Evolutionary conservation across 2,888 invertebrate species (phyloP), one percentile per base, ranked within the genome.

Genomic region (Drosophila stalkeri): DNA sequence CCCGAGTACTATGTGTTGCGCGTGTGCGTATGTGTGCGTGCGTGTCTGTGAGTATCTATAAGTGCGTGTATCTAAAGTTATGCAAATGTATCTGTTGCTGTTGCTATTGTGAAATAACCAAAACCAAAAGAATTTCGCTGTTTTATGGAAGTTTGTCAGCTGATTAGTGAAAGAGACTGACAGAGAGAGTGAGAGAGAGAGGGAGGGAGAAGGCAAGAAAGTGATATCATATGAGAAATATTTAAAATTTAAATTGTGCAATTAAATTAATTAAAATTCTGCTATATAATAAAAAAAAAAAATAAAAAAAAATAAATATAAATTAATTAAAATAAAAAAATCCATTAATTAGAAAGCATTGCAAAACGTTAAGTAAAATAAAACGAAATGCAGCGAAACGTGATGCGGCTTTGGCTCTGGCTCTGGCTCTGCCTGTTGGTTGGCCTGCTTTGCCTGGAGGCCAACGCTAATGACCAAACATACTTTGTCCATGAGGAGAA

Each of bases 391-490:
- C 71, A 66, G 47, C 27, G 47, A 35, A 73, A 64, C 43, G 33
- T 69, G 14, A 35, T 55, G 65, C 63, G 54, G 54, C 54, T 51
- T 12, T 41, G 54, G 54, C 23, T 14, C 35, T 55, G 39, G 56
- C 23, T 14, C 14, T n/a, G 23, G 8, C 33, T 60, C 54, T 37
- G 16, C 18, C 51, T 64, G 23, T 16, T 16, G 23, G 39, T 65
- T 16, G 62, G 66, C 60, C 52, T 66, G 43, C 37, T 68, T n/a
- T 20, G 44, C 64, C 61, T 72, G 47, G 51, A 41, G 66, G 64
- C 54, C 47, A 74, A 52, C 64, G 66, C 83, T 80, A 88, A 83
- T 86, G 88, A 82, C 64, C 86, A 61, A 41, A 64, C 71, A 64
- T 44, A 80, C 54, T 18, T 41, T 44, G 54, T 66, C 49, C 47